Evolutionary conservation across 2,888 invertebrate genomes (phyloP), one percentile per base, ranked within the genome.

Genomic region (Rhagophthalmus giganteus): DNA sequence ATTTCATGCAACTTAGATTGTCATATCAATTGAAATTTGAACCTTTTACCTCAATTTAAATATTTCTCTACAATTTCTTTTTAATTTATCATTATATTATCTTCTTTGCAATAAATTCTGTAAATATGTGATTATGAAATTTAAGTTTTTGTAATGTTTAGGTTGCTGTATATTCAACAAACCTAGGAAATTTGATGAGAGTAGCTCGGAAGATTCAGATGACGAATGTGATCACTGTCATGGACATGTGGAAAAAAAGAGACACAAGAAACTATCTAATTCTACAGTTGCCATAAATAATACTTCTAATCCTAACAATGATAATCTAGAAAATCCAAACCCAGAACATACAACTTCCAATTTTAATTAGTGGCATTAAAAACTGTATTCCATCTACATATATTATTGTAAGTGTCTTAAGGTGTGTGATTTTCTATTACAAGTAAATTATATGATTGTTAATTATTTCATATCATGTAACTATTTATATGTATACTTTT

Each of bases 91-190:
- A n/a, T n/a, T n/a, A n/a, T n/a, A n/a, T n/a, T n/a, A n/a, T n/a
- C n/a, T n/a, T n/a, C n/a, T n/a, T n/a, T n/a, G n/a, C n/a, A n/a
- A n/a, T n/a, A n/a, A n/a, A n/a, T n/a, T n/a, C n/a, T n/a, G n/a
- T n/a, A n/a, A n/a, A n/a, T 20, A 20, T 20, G 20, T 20, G 20
- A 5, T 20, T 10, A 28, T 28, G 9, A 28, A 28, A 28, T 28
- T 9, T 28, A 15, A 16, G 8, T 27, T 27, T 25, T n/a, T 7
- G 3, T 10, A 24, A 12, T 49, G 54, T 53, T 51, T 66, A 94
- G 94, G 93, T 76, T 96, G 96, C 72, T 96, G 96, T 74, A 90
- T 96, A 68, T 96, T 92, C 74, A 87, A 88, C 68, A 96, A 95
- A 74, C 93, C 91, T n/a, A 81, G 81, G 61, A 81, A 81, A 27